These are phyloP conservation scores for Triplophysa dalaica DNA, from an alignment of 2,113 vertebrate species.

Conservation along the genomic window DNA sequence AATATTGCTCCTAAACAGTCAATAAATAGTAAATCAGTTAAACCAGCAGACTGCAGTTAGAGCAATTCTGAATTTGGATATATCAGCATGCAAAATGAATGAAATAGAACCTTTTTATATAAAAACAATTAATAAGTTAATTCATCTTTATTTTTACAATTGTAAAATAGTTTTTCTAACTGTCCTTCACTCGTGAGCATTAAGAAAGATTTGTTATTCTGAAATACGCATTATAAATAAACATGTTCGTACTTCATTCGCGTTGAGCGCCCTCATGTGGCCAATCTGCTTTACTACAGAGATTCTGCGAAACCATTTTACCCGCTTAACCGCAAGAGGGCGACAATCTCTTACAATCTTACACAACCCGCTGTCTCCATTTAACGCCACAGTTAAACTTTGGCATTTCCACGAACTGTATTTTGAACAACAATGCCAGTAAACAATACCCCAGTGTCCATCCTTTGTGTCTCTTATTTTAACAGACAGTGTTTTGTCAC, in stretches of 20 bases:
- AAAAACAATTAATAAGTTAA: too few species aligned
- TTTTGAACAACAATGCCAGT: slow-evolving; percentile 5
- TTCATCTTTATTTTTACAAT: too few species aligned
- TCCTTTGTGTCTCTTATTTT: neutral
- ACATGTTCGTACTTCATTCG: neutral
- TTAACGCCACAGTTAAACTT: slow-evolving; percentile 1
- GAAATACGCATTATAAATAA: neutral
- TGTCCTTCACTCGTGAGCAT: too few species aligned
- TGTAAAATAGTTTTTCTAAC: too few species aligned
- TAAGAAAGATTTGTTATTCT: too few species aligned
- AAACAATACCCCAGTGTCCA: neutral
- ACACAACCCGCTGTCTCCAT: neutral
- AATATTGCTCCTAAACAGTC: neutral
- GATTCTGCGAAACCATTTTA: neutral
- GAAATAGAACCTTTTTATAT: too few species aligned
- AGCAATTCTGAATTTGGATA: too few species aligned
- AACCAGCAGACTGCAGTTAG: too few species aligned
- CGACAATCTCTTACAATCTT: neutral
- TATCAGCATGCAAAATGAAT: too few species aligned
- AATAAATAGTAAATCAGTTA: neutral
- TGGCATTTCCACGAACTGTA: neutral
- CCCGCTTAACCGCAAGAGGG: slow-evolving; percentile 59
- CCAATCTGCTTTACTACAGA: neutral
- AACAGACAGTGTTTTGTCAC: neutral
- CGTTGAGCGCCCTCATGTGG: neutral